These are phyloP conservation scores for Conus canariensis DNA, from an alignment of 2,888 invertebrate genomes.

Conservation along the genomic window DNA sequence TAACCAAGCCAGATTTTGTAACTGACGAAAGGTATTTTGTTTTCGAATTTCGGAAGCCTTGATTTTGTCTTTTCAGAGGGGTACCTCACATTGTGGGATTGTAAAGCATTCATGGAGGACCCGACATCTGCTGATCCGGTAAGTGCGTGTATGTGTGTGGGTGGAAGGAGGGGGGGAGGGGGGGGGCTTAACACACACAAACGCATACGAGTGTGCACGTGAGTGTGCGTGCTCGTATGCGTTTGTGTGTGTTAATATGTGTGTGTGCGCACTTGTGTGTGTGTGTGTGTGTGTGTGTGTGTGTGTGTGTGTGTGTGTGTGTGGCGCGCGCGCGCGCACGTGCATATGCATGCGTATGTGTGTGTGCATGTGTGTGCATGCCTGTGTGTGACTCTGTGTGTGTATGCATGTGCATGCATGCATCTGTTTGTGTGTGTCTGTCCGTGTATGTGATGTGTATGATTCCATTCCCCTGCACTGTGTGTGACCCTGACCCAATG, in stretches of 20 bases:
- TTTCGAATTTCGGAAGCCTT: not conserved
- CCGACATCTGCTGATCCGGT: slow-evolving; percentile 68
- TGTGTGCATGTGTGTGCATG: not conserved
- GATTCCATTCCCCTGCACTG: not conserved
- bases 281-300: not conserved
- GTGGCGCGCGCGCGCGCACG: not conserved
- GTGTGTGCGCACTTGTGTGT: not conserved
- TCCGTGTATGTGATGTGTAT: not conserved
- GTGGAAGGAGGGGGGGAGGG: not conserved
- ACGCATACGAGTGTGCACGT: too few species aligned
- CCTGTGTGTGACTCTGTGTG: not conserved
- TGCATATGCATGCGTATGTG: not conserved
- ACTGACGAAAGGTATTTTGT: not conserved
- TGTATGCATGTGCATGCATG: not conserved
- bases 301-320: slow-evolving; percentile 21
- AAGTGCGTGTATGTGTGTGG: slow-evolving; percentile 42
- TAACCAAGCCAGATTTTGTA: too few species aligned
- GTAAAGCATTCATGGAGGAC: slow-evolving; percentile 71
- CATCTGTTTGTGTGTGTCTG: not conserved
- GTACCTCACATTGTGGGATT: slow-evolving; percentile 75
- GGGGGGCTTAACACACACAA: too few species aligned
- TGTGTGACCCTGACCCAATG: not conserved
- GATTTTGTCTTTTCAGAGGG: slow-evolving; percentile 69
- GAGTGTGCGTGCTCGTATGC: too few species aligned
- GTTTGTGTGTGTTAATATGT: not conserved